Base-by-base conservation (phyloP, 2,113 vertebrate species). In the Strix uralensis region DNA sequence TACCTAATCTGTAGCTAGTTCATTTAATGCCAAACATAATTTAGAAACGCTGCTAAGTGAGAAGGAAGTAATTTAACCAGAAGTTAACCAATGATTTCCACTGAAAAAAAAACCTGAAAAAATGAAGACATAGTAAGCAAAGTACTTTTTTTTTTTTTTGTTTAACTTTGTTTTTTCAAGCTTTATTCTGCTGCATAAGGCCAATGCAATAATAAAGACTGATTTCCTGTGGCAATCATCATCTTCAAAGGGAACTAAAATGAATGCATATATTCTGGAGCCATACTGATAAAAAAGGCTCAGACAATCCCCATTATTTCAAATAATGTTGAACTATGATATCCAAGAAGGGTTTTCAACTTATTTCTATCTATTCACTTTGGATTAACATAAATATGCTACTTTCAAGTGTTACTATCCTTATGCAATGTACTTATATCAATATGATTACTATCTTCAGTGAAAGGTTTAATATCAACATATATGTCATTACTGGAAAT, bases 301-400 rank as follows among this genome's bases (percentile, higher is more conserved):
- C 87, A 96, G 94, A 94, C 74, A 91, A 94, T 62, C 26, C 16
- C 58, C 42, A 40, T 91, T 92, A 95, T 97, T 96, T 89, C 78
- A 85, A 95, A 70, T 92, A 82, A 91, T 12, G 26, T 27, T 92
- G 70, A 79, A 89, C 91, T 95, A 92, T 58, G 2, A 92, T 81
- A 75, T 44, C 8, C 25, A 54, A 36, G 32, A 77, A 74, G 32
- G 10, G 29, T 10, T 80, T 94, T 91, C 54, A 82, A 67, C 58
- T 87, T 89, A 91, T 89, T 96, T 95, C 69, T 69, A 84, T 44
- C 65, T 71, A 81, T 72, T n/a, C 20, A 62, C 69, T 95, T 89
- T 69, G 54, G 67, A 88, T 85, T 95, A 94, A 73, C 26, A 85
- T 62, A 92, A 92, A 85, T 51, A 72, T 18, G 8, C 15, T 63